These are phyloP conservation scores for Calosoma granatense DNA, from an alignment of 1,140 invertebrate genomes.

Conservation along the genomic window DNA sequence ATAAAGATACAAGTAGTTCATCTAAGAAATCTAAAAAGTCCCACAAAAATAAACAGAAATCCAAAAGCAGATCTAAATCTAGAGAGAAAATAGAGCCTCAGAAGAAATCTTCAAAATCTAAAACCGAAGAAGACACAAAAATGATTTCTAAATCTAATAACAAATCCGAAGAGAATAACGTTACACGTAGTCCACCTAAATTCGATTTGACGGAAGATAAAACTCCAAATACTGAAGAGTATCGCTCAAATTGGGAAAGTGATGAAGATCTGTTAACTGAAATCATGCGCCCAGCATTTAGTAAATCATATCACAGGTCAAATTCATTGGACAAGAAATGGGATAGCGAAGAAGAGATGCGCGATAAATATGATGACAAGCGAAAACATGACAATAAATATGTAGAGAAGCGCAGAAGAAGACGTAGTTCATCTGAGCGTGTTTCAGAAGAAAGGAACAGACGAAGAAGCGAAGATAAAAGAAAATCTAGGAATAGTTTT, in stretches of 20 bases:
- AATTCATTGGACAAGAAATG: not conserved
- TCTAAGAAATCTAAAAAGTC: slow-evolving; percentile 18
- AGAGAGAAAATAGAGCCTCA: not conserved
- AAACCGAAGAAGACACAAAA: not conserved
- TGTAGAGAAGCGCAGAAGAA: not conserved
- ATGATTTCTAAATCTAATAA: too few species aligned
- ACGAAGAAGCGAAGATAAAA: not conserved
- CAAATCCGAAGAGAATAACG: too few species aligned
- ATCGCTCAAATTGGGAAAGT: slow-evolving; percentile 27
- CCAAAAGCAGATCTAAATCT: not conserved
- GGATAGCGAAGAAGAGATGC: slow-evolving; percentile 20
- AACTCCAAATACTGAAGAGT: slow-evolving; percentile 28
- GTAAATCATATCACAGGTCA: not conserved
- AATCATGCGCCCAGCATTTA: not conserved
- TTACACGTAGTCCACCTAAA: not conserved
- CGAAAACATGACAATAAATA: slow-evolving; percentile 12
- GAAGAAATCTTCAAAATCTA: not conserved
- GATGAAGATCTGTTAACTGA: slow-evolving; percentile 17
- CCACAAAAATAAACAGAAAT: slow-evolving; percentile 11
- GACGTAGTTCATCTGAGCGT: not conserved
- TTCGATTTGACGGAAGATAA: slow-evolving; percentile 8
- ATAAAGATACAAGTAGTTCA: not conserved
- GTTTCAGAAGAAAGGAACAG: not conserved
- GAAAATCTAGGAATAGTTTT: not conserved
- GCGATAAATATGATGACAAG: not conserved